These are phyloP conservation scores for Takifugu flavidus DNA, from an alignment of 2,113 vertebrate species.

Conservation along the genomic window DNA sequence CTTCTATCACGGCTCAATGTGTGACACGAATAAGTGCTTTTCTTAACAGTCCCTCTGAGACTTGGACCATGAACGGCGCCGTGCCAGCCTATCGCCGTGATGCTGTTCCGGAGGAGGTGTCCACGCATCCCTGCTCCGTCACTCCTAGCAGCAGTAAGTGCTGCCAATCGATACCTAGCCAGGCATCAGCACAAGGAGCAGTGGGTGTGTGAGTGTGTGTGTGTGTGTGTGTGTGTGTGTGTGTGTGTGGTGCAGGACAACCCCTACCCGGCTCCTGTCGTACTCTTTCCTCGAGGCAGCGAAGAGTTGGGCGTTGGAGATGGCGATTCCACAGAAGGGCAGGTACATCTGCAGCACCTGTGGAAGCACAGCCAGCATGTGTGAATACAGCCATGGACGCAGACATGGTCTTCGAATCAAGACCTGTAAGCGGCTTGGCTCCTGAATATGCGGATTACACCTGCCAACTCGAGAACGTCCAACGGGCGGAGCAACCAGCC, in stretches of 20 bases:
- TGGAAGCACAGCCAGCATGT: slow-evolving; percentile 3
- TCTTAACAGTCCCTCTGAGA: slow-evolving; percentile 49
- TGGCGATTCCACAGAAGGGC: slow-evolving; percentile 97
- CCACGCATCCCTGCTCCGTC: slow-evolving; percentile 44
- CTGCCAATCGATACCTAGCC: slow-evolving; percentile 61
- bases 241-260: neutral
- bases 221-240: neutral
- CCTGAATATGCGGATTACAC: too few relatives aligned
- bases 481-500: too few relatives aligned
- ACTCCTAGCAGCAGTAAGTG: slow-evolving; percentile 59
- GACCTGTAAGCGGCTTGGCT: too few relatives aligned
- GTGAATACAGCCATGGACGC: too few relatives aligned
- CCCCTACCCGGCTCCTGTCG: slow-evolving; percentile 94
- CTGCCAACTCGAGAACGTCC: too few relatives aligned
- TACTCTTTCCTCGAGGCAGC: slow-evolving; percentile 97
- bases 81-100: slow-evolving; percentile 34
- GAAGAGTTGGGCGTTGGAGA: slow-evolving; percentile 96
- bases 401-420: too few relatives aligned
- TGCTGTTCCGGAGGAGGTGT: slow-evolving; percentile 32
- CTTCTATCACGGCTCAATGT: slow-evolving; percentile 63
- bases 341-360: slow-evolving; percentile 99
- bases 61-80: slow-evolving; percentile 46
- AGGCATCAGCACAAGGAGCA: slow-evolving; percentile 55
- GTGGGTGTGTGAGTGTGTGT: neutral
- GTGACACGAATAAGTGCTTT: slow-evolving; percentile 60